phyloP scores from a whole-genome alignment of 2,113 vertebrate species.

The Tachuris rubrigastra region DNA sequence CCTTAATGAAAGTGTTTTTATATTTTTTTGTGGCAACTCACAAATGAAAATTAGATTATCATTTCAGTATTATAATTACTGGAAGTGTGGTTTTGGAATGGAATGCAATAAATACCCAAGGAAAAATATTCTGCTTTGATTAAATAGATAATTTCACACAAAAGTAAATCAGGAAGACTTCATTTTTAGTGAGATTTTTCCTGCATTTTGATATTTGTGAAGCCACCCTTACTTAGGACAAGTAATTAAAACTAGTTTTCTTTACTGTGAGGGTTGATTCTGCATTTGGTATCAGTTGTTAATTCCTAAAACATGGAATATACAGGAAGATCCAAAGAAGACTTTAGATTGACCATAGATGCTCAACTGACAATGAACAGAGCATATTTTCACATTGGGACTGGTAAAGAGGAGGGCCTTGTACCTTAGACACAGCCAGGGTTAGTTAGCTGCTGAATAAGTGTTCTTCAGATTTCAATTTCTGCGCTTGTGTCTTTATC shows the following conservation, averaged over 20 bases:
- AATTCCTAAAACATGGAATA: fast-evolving
- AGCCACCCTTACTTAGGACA: background rate
- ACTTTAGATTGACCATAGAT: background rate
- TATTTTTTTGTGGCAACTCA: background rate
- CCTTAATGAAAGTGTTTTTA: background rate
- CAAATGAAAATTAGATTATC: background rate
- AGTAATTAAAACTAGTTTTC: background rate
- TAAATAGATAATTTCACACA: background rate
- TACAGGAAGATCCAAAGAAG: background rate
- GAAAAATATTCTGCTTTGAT: background rate
- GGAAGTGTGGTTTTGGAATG: background rate
- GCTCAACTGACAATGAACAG: background rate
- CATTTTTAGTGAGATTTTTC: background rate
- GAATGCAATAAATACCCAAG: background rate
- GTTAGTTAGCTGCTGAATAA: background rate
- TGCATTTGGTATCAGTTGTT: background rate
- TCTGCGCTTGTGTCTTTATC: background rate
- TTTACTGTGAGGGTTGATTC: background rate
- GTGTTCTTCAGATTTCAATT: background rate
- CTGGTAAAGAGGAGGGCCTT: background rate
- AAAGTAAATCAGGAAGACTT: background rate
- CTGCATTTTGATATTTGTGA: background rate
- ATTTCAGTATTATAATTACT: background rate
- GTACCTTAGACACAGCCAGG: background rate
- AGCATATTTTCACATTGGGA: background rate